Conservation (phyloP, 2,888 invertebrate genomes). For the Alloscopus bannaensis region DNA sequence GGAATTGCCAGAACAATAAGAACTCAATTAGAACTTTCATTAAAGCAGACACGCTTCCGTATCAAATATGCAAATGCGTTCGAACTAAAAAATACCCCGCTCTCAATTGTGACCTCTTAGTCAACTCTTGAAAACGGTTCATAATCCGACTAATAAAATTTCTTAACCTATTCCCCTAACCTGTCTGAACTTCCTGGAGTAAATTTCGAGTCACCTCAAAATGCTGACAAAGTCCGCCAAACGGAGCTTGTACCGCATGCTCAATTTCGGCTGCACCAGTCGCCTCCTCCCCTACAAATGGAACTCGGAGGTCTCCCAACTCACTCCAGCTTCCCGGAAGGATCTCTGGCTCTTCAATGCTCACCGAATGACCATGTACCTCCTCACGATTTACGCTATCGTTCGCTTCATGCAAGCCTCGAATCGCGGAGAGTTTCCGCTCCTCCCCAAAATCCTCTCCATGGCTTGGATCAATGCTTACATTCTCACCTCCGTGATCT, state of each 20-base stretch:
- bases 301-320: background rate
- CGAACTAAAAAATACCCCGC: no score
- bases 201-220: no score
- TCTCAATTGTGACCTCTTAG: no score
- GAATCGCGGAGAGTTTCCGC: background rate
- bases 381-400: background rate
- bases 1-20: no score
- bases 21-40: no score
- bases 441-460: constrained; percentile 10
- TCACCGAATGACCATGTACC: constrained; percentile 10
- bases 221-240: background rate
- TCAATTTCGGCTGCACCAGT: constrained; percentile 11
- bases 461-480: constrained; percentile 13
- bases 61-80: no score
- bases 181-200: no score
- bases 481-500: constrained; percentile 13
- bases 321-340: background rate
- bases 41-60: no score
- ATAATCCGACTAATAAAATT: no score
- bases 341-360: background rate
- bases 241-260: background rate
- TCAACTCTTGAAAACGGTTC: no score
- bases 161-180: no score
- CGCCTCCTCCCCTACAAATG: constrained; percentile 22
- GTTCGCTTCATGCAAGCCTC: background rate